phyloP scores from a whole-genome alignment of 2,888 invertebrate species.

The Bombyx huttoni region DNA sequence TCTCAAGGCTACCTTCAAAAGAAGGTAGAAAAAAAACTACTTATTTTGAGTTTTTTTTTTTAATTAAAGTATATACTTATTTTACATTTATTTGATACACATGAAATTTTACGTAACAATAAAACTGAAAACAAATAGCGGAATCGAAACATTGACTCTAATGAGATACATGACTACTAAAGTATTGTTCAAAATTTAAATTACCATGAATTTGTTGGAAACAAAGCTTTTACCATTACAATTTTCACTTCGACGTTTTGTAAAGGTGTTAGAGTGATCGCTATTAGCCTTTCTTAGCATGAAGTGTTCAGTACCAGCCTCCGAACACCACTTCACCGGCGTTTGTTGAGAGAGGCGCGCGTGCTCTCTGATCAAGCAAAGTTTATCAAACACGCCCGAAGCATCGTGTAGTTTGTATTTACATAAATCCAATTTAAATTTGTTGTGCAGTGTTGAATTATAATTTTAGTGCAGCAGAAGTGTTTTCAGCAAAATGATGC shows the following conservation, averaged over 20 bases:
- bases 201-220: too few species aligned
- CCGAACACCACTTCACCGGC: background rate
- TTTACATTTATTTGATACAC: too few species aligned
- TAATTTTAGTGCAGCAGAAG: background rate
- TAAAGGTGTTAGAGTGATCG: background rate
- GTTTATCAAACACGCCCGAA: background rate
- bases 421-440: background rate
- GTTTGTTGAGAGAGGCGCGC: conserved; percentile 6
- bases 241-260: background rate
- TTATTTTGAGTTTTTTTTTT: too few species aligned
- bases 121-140: too few species aligned
- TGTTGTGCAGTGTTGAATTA: conserved; percentile 7
- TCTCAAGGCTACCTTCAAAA: too few species aligned
- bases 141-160: too few species aligned
- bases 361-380: conserved; percentile 5
- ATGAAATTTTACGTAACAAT: too few species aligned
- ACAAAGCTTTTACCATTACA: background rate
- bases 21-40: too few species aligned
- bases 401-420: conserved; percentile 10
- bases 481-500: conserved; percentile 46
- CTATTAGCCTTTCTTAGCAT: background rate
- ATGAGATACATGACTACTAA: too few species aligned
- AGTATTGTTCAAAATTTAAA: too few species aligned
- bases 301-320: background rate
- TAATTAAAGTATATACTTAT: too few species aligned